phyloP scores from a whole-genome alignment of 2,888 invertebrate species.

The Euproctis similis region DNA sequence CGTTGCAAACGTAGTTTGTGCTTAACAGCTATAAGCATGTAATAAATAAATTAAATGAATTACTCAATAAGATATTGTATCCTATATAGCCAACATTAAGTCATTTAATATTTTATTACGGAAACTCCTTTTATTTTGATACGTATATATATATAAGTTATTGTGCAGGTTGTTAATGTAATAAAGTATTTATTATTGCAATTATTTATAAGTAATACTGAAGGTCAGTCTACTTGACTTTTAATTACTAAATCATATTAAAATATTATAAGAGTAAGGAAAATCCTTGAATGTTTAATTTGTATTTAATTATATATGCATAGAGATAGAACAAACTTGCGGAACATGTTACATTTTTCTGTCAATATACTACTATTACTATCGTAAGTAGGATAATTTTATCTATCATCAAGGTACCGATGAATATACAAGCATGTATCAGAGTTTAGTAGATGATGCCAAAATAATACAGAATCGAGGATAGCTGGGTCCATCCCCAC shows the following conservation, averaged over 20 bases:
- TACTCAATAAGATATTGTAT: no score
- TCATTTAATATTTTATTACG: constrained; percentile 25
- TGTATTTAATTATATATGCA: constrained; percentile 32
- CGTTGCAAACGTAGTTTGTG: no score
- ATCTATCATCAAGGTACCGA: no score
- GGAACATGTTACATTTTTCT: constrained; percentile 10
- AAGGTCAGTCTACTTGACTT: constrained; percentile 40
- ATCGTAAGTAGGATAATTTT: no score
- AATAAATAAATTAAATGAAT: no score
- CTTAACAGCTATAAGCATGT: no score
- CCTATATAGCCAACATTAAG: constrained; percentile 2
- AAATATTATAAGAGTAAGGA: constrained; percentile 49
- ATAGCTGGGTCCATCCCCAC: no score
- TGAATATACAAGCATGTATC: no score
- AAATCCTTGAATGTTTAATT: constrained; percentile 45
- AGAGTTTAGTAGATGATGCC: no score
- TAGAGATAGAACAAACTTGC: no score
- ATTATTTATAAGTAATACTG: constrained; percentile 29
- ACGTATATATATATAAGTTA: constrained; percentile 13
- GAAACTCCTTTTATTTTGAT: constrained; percentile 25
- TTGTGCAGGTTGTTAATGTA: constrained; percentile 20
- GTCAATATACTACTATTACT: no score
- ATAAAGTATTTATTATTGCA: constrained; percentile 33
- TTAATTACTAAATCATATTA: constrained; percentile 50
- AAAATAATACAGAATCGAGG: no score